Conservation (phyloP, 2,797 vertebrate genomes). For the Channa striata region DNA sequence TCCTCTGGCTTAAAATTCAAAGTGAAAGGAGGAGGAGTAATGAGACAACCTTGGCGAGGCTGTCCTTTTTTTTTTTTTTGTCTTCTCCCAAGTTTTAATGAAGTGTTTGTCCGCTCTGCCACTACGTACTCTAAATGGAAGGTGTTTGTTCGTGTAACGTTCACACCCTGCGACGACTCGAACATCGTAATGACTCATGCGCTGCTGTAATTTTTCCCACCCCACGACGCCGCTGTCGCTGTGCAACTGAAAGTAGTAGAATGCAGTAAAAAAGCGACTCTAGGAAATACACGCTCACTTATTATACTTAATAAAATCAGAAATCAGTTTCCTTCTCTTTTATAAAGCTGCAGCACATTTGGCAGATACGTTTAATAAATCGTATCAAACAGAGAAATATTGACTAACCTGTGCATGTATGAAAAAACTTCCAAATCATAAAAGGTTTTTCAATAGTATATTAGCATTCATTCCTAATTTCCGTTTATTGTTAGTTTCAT, state of each 20-base stretch:
- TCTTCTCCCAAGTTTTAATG: constrained; percentile 44
- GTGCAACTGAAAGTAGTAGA: background rate
- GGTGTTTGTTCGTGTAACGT: constrained; percentile 29
- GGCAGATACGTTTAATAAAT: too few relatives aligned
- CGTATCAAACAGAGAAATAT: too few relatives aligned
- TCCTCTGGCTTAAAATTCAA: constrained; percentile 31
- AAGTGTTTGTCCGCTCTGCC: constrained; percentile 37
- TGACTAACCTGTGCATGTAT: too few relatives aligned
- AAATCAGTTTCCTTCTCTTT: too few relatives aligned
- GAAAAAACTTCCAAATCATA: too few relatives aligned
- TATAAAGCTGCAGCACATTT: too few relatives aligned
- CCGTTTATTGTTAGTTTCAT: too few relatives aligned
- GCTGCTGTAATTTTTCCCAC: background rate
- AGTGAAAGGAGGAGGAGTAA: constrained; percentile 24
- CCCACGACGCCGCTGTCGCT: background rate
- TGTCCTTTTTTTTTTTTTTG: constrained; percentile 19
- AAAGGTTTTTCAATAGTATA: too few relatives aligned
- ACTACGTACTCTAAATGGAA: constrained; percentile 34
- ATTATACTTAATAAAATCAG: too few relatives aligned
- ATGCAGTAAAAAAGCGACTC: too few relatives aligned
- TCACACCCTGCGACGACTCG: background rate
- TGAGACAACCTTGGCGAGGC: constrained; percentile 6
- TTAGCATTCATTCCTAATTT: too few relatives aligned
- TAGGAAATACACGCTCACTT: too few relatives aligned
- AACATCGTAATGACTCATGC: constrained; percentile 30